Evolutionary conservation across 2,113 vertebrate genomes (phyloP).

Genomic region (Paraplagusia blochii): DNA sequence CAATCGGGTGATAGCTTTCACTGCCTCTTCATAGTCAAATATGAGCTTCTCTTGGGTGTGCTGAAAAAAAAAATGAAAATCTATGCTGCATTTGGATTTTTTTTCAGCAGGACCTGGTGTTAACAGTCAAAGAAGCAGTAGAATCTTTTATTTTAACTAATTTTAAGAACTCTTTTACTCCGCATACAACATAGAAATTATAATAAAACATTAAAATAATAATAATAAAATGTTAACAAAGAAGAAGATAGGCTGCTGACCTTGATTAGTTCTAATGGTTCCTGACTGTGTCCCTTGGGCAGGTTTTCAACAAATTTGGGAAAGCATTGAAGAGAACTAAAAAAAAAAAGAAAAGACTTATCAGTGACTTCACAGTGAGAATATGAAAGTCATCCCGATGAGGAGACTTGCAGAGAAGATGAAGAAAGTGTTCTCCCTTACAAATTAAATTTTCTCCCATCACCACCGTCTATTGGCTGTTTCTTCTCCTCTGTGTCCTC

Average conservation of each 20-base stretch:
- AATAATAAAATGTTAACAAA: slow-evolving; percentile 2
- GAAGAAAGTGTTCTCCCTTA: slow-evolving; percentile 29
- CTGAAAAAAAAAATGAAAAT: slow-evolving; percentile 8
- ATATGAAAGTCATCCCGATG: slow-evolving; percentile 7
- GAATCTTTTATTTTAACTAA: too few relatives aligned
- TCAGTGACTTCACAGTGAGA: neutral
- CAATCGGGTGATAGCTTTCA: slow-evolving; percentile 73
- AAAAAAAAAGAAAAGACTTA: slow-evolving; percentile 4
- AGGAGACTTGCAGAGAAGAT: neutral
- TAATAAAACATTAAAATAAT: neutral
- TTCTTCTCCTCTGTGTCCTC: slow-evolving; percentile 2
- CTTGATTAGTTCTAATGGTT: slow-evolving; percentile 23
- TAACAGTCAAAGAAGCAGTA: too few relatives aligned
- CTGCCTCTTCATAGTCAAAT: slow-evolving; percentile 70
- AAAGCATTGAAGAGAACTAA: slow-evolving; percentile 69
- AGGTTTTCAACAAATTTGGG: slow-evolving; percentile 54
- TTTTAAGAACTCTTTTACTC: too few relatives aligned
- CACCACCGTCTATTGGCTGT: slow-evolving; percentile 32
- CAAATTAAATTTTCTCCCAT: slow-evolving; percentile 41
- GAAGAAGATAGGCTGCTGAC: slow-evolving; percentile 8
- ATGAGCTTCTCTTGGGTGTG: slow-evolving; percentile 71
- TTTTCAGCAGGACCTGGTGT: neutral
- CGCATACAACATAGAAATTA: too few relatives aligned
- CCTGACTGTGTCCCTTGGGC: slow-evolving; percentile 42
- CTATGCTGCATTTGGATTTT: neutral